These are phyloP conservation scores for Girardinus metallicus DNA, from an alignment of 2,797 vertebrate species.

Conservation along the genomic window DNA sequence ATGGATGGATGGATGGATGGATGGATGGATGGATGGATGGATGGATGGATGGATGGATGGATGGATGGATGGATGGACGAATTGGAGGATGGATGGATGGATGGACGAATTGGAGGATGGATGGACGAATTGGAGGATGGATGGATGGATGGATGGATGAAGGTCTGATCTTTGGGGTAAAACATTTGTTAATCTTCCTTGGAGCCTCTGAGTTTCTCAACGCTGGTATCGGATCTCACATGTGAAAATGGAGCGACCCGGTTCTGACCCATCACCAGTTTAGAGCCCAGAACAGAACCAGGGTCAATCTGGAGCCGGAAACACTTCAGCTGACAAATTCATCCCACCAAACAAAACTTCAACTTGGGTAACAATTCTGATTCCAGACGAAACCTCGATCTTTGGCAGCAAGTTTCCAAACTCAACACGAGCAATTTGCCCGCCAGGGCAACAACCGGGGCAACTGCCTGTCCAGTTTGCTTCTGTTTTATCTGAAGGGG, in stretches of 20 bases:
- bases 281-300: neutral
- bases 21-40: neutral
- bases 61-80: neutral
- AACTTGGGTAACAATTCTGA: neutral
- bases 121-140: no score
- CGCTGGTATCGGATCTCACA: neutral
- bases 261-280: neutral
- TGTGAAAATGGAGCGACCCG: neutral
- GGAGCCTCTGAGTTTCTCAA: neutral
- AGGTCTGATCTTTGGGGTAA: no score
- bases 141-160: neutral
- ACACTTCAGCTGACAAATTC: neutral
- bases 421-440: neutral
- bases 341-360: neutral
- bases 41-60: neutral
- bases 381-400: neutral
- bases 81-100: neutral
- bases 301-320: neutral
- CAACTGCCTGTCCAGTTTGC: constrained; percentile 53
- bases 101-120: no score
- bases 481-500: constrained; percentile 21
- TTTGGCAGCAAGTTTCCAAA: neutral
- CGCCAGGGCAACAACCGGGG: constrained; percentile 32
- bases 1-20: neutral
- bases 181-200: neutral